These are phyloP conservation scores for Apodemus agrarius DNA, from an alignment of 2,797 vertebrate species.

Conservation along the genomic window DNA sequence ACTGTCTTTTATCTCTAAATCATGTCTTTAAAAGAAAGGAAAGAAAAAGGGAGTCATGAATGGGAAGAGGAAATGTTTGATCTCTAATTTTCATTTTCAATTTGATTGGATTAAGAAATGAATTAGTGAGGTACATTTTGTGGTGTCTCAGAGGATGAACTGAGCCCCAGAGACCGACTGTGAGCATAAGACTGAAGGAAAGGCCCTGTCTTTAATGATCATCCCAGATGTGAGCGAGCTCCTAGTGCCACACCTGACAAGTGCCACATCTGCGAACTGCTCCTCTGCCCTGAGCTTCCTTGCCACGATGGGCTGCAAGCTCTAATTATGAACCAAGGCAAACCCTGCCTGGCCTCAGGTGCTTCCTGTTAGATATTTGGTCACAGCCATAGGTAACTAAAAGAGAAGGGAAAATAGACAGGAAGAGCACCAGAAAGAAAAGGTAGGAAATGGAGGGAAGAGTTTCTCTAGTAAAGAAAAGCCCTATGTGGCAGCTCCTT, in stretches of 20 bases:
- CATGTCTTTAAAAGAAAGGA: constrained; percentile 45
- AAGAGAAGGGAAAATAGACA: not conserved
- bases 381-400: not conserved
- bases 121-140: not conserved
- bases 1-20: constrained; percentile 50
- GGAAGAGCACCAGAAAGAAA: constrained; percentile 48
- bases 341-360: not conserved
- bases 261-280: not conserved
- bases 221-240: not conserved
- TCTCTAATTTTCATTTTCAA: not conserved
- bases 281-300: not conserved
- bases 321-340: not conserved
- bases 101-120: not conserved
- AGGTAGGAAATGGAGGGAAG: constrained; percentile 5
- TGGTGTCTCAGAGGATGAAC: not conserved
- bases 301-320: not conserved
- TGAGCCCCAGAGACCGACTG: not conserved
- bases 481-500: not conserved
- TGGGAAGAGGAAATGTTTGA: not conserved
- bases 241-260: not conserved
- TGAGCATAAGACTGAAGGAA: not conserved
- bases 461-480: constrained; percentile 52
- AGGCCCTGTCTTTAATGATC: not conserved
- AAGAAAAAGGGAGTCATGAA: not conserved
- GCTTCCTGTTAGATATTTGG: not conserved